Base-by-base conservation (phyloP, 1,140 invertebrate species). In the Cherax quadricarinatus region DNA sequence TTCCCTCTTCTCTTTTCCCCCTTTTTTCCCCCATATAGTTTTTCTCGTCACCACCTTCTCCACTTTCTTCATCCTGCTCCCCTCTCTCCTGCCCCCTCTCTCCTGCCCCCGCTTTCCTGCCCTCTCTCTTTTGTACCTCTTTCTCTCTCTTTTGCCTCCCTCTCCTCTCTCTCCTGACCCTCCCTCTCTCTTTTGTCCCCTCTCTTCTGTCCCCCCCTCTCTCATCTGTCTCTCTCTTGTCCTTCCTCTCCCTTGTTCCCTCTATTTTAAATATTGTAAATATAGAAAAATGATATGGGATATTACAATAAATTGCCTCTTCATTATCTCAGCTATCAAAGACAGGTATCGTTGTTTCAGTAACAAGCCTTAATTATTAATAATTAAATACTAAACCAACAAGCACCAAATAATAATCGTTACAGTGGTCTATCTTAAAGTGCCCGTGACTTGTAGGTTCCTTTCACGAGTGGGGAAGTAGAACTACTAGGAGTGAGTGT, bases 391-490 rank as follows among this genome's bases (percentile, higher is more conserved):
- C 30, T 41, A 41, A 41, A 41, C 30, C 30, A 41, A 41, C 2
- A 41, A 41, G 30, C 30, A 1, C 30, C 30, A 41, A 41, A 41
- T 41, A 41, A 41, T 41, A 2, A 1, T 41, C 30, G 30, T 41
- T 1, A 41, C 30, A 41, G 0, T 41, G 30, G 30, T 41, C 30
- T 41, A 41, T 41, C 2, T 41, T 41, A 41, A 41, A 41, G 30
- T 41, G 2, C 30, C 30, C 2, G 2, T 41, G 30, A 0, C 30
- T 41, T 41, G 30, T 41, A 41, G 30, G 30, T 3, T 86, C 85
- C 85, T 86, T 75, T 86, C 85, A 75, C 85, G 75, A 86, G 66
- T 70, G 41, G 85, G 62, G 66, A 24, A 48, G 53, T 14, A 10
- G 53, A 2, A 41, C 30, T 41, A 41, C 30, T 41, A 41, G 30